Percentiles rank a stretch among this genome's conserved stretches.
Conservation (phyloP, 2,888 invertebrate genomes). For the Taphrorychus bicolor region DNA sequence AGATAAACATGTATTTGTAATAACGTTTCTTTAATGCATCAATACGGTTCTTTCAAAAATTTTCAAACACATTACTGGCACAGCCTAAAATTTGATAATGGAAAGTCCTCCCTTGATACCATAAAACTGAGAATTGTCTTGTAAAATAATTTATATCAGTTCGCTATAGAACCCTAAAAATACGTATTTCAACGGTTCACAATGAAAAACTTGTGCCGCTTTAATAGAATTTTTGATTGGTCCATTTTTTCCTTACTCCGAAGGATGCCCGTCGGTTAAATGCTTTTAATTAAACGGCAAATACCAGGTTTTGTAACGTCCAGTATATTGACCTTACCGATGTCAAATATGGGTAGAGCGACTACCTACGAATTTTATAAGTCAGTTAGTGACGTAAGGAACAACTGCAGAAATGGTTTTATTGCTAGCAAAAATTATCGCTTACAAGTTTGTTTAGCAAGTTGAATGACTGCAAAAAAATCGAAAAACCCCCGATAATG, state of each 20-base stretch:
- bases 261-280: constrained; percentile 12
- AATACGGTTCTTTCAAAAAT: no score
- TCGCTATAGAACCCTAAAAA: no score
- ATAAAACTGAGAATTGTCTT: no score
- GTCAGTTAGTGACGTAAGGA: constrained; percentile 27
- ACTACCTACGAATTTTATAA: constrained; percentile 35
- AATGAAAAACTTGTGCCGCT: constrained; percentile 23
- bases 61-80: no score
- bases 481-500: not conserved
- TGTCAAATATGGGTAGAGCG: constrained; percentile 38
- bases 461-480: constrained; percentile 29
- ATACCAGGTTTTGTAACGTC: constrained; percentile 23
- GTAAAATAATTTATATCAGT: no score
- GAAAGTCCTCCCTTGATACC: no score
- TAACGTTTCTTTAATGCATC: no score
- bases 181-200: no score
- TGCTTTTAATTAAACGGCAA: constrained; percentile 27
- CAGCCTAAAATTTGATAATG: no score
- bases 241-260: constrained; percentile 20
- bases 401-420: not conserved
- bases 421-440: constrained; percentile 5
- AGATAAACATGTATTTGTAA: no score
- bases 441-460: constrained; percentile 13
- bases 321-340: constrained; percentile 39
- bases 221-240: constrained; percentile 33